Evolutionary conservation across 2,888 invertebrate species (phyloP).

Genomic region (Agrochola lota): DNA sequence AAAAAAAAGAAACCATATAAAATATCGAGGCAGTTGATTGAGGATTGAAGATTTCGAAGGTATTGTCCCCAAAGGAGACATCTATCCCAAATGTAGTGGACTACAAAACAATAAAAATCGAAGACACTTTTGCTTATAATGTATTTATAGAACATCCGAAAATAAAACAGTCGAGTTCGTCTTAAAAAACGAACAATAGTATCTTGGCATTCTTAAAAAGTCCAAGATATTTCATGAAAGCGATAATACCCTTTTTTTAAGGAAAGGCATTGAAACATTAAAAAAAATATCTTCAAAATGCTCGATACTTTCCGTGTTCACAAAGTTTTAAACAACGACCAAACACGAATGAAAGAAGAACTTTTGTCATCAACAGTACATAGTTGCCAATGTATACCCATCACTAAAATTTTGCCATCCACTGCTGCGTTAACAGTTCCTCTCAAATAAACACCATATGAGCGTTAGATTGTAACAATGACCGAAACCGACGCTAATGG

Average conservation of each 20-base stretch:
- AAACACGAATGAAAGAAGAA: neutral
- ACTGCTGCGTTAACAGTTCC: neutral
- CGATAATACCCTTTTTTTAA: neutral
- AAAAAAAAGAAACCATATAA: constrained; percentile 43
- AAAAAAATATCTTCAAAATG: neutral
- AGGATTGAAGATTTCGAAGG: constrained; percentile 42
- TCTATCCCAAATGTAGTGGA: constrained; percentile 47
- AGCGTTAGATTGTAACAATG: neutral
- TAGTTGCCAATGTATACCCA: neutral
- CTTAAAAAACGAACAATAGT: neutral
- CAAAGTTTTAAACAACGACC: neutral
- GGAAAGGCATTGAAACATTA: neutral
- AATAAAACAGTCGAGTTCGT: constrained; percentile 14
- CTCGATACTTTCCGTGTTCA: neutral
- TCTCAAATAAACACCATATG: constrained; percentile 2
- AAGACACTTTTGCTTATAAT: constrained; percentile 33
- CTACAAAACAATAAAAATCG: constrained; percentile 49
- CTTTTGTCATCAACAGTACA: neutral
- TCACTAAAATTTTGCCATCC: neutral
- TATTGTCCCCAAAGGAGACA: constrained; percentile 49
- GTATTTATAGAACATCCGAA: constrained; percentile 20
- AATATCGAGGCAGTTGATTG: constrained; percentile 45
- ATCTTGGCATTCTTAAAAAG: neutral
- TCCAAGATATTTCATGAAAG: neutral
- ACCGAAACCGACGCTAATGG: constrained; percentile 6